Evolutionary conservation across 2,113 vertebrate species (phyloP).

Genomic region (Platysternon megacephalum): DNA sequence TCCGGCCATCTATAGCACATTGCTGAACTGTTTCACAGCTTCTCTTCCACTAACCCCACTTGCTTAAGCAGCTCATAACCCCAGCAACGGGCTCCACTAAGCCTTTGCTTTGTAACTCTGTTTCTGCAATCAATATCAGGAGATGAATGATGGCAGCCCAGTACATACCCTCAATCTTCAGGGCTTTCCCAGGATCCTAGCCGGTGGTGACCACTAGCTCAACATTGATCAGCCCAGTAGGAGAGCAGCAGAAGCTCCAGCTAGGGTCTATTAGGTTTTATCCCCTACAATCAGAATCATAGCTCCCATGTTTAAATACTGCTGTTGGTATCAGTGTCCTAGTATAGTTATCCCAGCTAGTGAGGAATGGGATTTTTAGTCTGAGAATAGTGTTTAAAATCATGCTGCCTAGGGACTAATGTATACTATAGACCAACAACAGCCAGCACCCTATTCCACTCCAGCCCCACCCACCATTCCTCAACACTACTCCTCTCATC

Average conservation of each 20-base stretch:
- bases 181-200: not conserved
- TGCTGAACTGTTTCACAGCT: not conserved
- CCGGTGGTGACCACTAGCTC: not conserved
- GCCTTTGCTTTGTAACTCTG: not conserved
- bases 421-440: not conserved
- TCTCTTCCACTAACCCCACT: not conserved
- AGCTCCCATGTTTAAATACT: not conserved
- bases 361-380: not conserved
- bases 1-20: not conserved
- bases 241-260: not conserved
- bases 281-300: not conserved
- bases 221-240: not conserved
- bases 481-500: not conserved
- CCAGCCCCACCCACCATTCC: fast-evolving
- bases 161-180: not conserved
- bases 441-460: not conserved
- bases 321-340: not conserved
- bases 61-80: not conserved
- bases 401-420: not conserved
- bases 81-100: not conserved
- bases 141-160: not conserved
- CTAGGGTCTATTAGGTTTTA: not conserved
- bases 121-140: not conserved
- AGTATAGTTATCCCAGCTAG: not conserved
- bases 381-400: not conserved